Evolutionary conservation across 2,113 vertebrate genomes (phyloP), one percentile per base, ranked within the genome.

Genomic region (Cryptomyrus ogoouensis): DNA sequence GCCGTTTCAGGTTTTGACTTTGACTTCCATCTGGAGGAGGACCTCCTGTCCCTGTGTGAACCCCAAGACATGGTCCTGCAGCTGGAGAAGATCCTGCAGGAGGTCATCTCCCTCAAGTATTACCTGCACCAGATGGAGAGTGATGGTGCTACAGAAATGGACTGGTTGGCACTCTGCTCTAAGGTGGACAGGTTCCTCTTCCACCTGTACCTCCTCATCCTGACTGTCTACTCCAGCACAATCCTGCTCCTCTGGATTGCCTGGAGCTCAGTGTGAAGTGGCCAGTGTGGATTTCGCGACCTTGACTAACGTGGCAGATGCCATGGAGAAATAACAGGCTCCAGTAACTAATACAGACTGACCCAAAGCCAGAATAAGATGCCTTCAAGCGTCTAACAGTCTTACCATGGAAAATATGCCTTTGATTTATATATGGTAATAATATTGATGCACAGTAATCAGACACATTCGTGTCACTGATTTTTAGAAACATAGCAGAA

Each of bases 161-260:
- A 94, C 0, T 97, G 97, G 97, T 92, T 97, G 89, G 92, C 89
- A 1, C 95, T 97, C 62, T 96, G 97, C 89, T 95, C 94, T 0
- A 96, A 91, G 93, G 93, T 98, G 9, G 97, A 98, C 90, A 90
- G 70, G 5, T 91, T 97, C 88, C 94, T 98, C 77, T 98, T 98
- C 91, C 92, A 94, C 24, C 88, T 95, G 9, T 97, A 97, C 92
- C 92, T 97, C 39, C 27, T 96, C 0, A 90, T 97, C 21, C 90
- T 97, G 88, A 92, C 89, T 3, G 35, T 96, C 87, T 97, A 97
- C 3, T 35, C 95, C 0, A 2, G 94, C 17, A 97, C 97, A 0
- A 94, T 98, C 46, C 88, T 96, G 83, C 91, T 95, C 56, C 96
- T 97, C n/a, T 98, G 97, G 97, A 92, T 92, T 13, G 91, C 92